A percentile compares a stretch with the other conserved stretches of the same genome.
These are phyloP conservation scores for Penelope pileata DNA, from an alignment of 2,113 vertebrate genomes.

Conservation along the genomic window DNA sequence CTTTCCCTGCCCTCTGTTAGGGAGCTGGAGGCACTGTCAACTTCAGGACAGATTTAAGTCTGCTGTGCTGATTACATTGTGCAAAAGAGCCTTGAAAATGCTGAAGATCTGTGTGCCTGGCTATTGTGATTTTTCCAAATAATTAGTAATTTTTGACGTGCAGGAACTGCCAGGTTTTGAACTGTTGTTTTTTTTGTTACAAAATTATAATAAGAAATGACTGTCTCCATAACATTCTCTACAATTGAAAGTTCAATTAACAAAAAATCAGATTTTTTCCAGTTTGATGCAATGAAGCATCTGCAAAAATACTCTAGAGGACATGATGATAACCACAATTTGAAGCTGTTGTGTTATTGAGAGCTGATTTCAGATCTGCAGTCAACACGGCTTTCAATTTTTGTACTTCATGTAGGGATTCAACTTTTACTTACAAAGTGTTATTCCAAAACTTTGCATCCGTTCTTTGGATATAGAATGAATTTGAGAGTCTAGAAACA, in stretches of 20 bases:
- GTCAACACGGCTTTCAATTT: neutral
- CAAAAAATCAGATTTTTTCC: slow-evolving; percentile 53
- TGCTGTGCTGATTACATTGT: slow-evolving; percentile 16
- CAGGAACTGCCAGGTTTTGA: neutral
- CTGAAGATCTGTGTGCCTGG: neutral
- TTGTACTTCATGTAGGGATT: neutral
- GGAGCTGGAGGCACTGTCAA: slow-evolving; percentile 32
- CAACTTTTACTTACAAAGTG: neutral
- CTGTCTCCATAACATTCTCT: neutral
- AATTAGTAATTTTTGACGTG: neutral
- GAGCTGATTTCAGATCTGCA: slow-evolving; percentile 11
- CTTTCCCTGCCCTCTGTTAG: neutral
- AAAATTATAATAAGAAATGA: slow-evolving; percentile 32
- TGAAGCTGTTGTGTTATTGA: slow-evolving; percentile 23
- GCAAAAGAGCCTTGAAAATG: slow-evolving; percentile 12
- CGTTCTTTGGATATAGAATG: neutral
- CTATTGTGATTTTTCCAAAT: neutral
- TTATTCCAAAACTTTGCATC: neutral
- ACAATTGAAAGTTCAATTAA: slow-evolving; percentile 39
- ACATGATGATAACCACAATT: neutral
- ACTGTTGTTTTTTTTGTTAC: slow-evolving; percentile 2
- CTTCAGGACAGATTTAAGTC: slow-evolving; percentile 33
- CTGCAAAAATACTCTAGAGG: slow-evolving; percentile 37
- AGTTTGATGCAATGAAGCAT: slow-evolving; percentile 27
- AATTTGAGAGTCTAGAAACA: neutral